phyloP scores from a whole-genome alignment of 2,888 invertebrate species.

The Epistrophe grossulariae region DNA sequence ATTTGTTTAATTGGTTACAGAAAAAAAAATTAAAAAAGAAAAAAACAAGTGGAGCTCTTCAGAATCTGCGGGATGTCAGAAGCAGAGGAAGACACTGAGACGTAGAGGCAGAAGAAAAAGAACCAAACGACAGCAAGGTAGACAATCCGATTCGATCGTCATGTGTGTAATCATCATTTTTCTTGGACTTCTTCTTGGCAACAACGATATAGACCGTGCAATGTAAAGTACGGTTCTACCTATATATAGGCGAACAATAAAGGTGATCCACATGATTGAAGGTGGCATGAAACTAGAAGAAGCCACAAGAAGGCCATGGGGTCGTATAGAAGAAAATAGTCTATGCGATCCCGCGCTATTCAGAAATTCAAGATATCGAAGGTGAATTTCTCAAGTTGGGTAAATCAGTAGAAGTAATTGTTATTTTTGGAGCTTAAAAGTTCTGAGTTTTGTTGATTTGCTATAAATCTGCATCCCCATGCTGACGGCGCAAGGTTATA shows the following conservation, averaged over 20 bases:
- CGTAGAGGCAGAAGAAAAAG: slow-evolving; percentile 2
- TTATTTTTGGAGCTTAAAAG: too few relatives aligned
- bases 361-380: neutral
- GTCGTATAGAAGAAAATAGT: slow-evolving; percentile 60
- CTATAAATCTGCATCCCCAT: too few relatives aligned
- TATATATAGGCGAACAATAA: slow-evolving; percentile 27
- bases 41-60: slow-evolving; percentile 6
- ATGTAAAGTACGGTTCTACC: slow-evolving; percentile 39
- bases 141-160: slow-evolving; percentile 34
- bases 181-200: slow-evolving; percentile 45
- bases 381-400: slow-evolving; percentile 16
- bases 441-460: too few relatives aligned
- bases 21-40: slow-evolving; percentile 28
- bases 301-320: slow-evolving; percentile 51
- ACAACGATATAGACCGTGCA: slow-evolving; percentile 54
- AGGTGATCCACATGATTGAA: slow-evolving; percentile 71
- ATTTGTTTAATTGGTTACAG: slow-evolving; percentile 74
- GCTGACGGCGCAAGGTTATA: too few relatives aligned
- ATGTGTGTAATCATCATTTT: slow-evolving; percentile 72
- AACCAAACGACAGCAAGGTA: slow-evolving; percentile 27
- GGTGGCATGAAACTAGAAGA: slow-evolving; percentile 55
- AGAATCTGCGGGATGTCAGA: slow-evolving; percentile 43
- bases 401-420: too few relatives aligned
- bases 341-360: slow-evolving; percentile 2
- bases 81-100: neutral